Conservation (phyloP, 2,113 vertebrate genomes). For the Accipiter cooperii region DNA sequence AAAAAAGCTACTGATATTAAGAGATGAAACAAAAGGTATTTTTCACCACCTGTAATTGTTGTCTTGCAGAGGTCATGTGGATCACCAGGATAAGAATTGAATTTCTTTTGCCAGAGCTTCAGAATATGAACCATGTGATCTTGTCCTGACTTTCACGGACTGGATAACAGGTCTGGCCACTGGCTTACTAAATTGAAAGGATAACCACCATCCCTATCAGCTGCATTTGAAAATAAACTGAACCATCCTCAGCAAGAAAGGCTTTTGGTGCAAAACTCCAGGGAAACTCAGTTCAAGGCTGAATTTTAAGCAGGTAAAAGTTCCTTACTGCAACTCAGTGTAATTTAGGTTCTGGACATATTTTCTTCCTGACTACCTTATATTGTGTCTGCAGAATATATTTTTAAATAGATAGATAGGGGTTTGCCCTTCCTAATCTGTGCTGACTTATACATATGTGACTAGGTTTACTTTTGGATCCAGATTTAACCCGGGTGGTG, state of each 20-base stretch:
- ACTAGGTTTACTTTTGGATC: neutral
- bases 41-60: neutral
- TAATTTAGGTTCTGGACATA: neutral
- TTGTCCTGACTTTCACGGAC: neutral
- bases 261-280: neutral
- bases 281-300: neutral
- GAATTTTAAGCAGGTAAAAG: neutral
- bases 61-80: neutral
- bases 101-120: neutral
- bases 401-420: neutral
- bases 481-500: fast-evolving
- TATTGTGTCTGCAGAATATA: neutral
- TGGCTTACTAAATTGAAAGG: neutral
- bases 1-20: neutral
- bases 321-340: neutral
- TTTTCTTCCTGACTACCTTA: neutral
- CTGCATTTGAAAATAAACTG: neutral
- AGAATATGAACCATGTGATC: neutral
- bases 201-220: neutral
- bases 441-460: neutral
- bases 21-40: neutral
- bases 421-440: neutral
- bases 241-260: neutral
- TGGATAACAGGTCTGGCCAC: neutral
- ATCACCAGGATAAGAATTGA: neutral